phyloP scores from a whole-genome alignment of 2,113 vertebrate species.

The Hemichromis elongatus region DNA sequence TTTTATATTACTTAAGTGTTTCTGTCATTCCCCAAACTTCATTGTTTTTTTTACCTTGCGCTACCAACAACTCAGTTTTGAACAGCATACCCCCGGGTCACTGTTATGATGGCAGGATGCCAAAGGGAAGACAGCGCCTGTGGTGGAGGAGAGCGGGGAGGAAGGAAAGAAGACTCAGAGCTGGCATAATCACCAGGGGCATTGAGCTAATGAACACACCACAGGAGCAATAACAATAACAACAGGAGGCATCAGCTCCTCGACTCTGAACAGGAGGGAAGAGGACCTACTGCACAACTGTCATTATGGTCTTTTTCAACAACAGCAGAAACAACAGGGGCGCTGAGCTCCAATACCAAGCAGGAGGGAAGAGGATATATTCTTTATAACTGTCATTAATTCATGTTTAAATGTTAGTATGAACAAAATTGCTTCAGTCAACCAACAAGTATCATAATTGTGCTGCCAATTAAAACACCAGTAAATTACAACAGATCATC shows the following conservation, averaged over 20 bases:
- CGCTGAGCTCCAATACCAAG: not conserved
- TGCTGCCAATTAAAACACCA: not conserved
- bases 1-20: not conserved
- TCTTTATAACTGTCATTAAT: not conserved
- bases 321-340: not conserved
- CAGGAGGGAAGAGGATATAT: not conserved
- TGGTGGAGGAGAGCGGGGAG: not conserved
- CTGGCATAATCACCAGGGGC: not conserved
- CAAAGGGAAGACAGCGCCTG: not conserved
- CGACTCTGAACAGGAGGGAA: not conserved
- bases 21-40: not conserved
- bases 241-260: slow-evolving; percentile 4
- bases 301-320: not conserved
- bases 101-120: not conserved
- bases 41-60: not conserved
- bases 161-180: not conserved
- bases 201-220: slow-evolving; percentile 25
- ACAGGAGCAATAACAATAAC: slow-evolving; percentile 35
- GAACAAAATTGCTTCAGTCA: not conserved
- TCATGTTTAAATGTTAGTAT: not conserved
- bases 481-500: not conserved
- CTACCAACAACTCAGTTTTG: not conserved
- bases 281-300: not conserved
- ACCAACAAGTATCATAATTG: not conserved
- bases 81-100: not conserved